Evolutionary conservation across 2,797 vertebrate genomes (phyloP), one percentile per base, ranked within the genome.

Genomic region (Chelonia mydas): DNA sequence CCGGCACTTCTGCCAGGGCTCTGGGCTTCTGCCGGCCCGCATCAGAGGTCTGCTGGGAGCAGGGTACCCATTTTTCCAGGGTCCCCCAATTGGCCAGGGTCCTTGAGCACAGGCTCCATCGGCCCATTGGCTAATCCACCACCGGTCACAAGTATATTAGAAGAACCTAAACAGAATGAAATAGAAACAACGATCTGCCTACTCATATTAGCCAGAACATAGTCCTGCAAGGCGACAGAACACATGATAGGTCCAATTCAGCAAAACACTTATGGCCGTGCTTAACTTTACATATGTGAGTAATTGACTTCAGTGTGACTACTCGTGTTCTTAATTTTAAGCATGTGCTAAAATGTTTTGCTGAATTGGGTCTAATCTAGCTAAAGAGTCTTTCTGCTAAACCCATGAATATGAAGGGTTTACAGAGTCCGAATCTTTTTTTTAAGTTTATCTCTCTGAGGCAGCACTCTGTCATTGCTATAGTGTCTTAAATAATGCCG

Each of bases 321-420:
- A 57, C 54, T 91, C 47, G 50, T 9, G 57, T 13, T 41, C 53
- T 88, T 78, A 81, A 77, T 92, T 93, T 94, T 83, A 94, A 95
- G 88, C 10, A 28, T 54, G 23, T 41, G 23, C 68, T 72, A 41
- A 72, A 72, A 41, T 72, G 5, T 74, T 74, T 45, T 74, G 21
- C 37, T 45, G 68, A 74, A 74, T 45, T 21, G 37, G 37, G 23
- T 21, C 37, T 74, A 41, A 92, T 72, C 76, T 77, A 77, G 53
- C 27, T 15, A 45, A 55, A 54, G 12, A 45, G 10, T 45, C 37
- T 31, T 28, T 54, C 51, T 53, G 57, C 81, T 95, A 81, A 92
- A 88, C 45, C 86, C 65, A 84, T 19, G 57, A 89, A 57, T 0
- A 12, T n/a, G 37, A 92, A 57, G 33, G 84, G 80, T 86, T 95